Percentiles rank a stretch among this genome's conserved stretches.
phyloP scores from a whole-genome alignment of 2,113 vertebrate species.

The Anhinga rufa region DNA sequence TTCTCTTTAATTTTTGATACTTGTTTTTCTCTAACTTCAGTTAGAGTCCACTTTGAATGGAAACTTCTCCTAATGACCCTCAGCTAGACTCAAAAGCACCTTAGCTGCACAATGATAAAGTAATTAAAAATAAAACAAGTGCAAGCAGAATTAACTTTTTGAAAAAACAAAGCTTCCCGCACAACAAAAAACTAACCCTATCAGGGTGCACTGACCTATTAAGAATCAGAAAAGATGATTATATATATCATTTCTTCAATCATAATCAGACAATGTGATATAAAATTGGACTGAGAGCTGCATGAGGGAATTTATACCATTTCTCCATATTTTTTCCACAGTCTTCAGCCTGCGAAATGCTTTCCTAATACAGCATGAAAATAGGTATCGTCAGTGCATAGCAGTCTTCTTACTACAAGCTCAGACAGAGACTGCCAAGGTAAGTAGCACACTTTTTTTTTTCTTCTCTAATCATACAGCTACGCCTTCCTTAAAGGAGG shows the following conservation, averaged over 20 bases:
- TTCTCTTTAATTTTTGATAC: not conserved
- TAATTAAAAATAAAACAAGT: not conserved
- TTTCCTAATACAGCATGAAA: constrained; percentile 89
- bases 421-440: constrained; percentile 80
- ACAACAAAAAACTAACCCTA: not conserved
- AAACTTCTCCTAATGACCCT: not conserved
- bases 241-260: not conserved
- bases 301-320: not conserved
- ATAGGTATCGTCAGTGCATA: constrained; percentile 84
- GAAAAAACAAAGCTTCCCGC: not conserved
- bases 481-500: not conserved
- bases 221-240: not conserved
- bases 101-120: not conserved
- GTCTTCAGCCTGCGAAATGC: constrained; percentile 82
- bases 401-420: constrained; percentile 87
- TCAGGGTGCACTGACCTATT: not conserved
- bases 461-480: not conserved
- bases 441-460: constrained; percentile 18
- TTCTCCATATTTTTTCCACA: constrained; percentile 27
- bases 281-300: not conserved
- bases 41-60: not conserved
- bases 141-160: not conserved
- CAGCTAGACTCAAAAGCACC: not conserved
- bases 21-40: not conserved
- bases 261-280: not conserved